Percentiles rank a stretch among this genome's conserved stretches.
These are phyloP conservation scores for Dynastes maya DNA, from an alignment of 2,888 invertebrate species.

Conservation along the genomic window DNA sequence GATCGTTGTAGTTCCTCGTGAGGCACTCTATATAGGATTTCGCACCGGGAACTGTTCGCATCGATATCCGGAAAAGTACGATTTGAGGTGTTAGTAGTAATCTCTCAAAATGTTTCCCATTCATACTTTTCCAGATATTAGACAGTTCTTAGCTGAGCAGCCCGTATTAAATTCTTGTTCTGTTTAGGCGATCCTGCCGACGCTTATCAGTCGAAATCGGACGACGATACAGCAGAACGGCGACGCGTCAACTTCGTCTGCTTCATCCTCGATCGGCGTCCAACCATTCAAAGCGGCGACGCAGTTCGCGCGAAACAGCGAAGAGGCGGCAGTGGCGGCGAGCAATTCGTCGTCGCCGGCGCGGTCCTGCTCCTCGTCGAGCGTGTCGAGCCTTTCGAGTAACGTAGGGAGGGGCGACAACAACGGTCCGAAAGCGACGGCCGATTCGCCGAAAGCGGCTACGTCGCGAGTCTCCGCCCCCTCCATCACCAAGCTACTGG, in stretches of 20 bases:
- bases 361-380: slow-evolving; percentile 47
- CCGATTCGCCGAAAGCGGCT: slow-evolving; percentile 3
- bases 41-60: too few species aligned
- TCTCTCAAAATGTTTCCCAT: too few species aligned
- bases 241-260: neutral
- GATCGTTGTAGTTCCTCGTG: too few species aligned
- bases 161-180: too few species aligned
- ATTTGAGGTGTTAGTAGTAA: too few species aligned
- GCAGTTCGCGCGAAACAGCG: neutral
- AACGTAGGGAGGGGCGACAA: slow-evolving; percentile 23
- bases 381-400: slow-evolving; percentile 49
- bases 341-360: slow-evolving; percentile 2
- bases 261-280: neutral
- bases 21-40: too few species aligned
- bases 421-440: slow-evolving; percentile 17
- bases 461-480: slow-evolving; percentile 14
- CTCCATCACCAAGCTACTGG: slow-evolving; percentile 59
- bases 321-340: neutral
- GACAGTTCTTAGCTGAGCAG: too few species aligned
- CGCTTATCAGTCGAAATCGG: neutral
- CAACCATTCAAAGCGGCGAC: neutral
- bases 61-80: too few species aligned
- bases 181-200: neutral
- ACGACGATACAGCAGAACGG: neutral
- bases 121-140: too few species aligned